Conservation (phyloP, 2,888 invertebrate genomes). For the Hermaeophaga mercurialis region DNA sequence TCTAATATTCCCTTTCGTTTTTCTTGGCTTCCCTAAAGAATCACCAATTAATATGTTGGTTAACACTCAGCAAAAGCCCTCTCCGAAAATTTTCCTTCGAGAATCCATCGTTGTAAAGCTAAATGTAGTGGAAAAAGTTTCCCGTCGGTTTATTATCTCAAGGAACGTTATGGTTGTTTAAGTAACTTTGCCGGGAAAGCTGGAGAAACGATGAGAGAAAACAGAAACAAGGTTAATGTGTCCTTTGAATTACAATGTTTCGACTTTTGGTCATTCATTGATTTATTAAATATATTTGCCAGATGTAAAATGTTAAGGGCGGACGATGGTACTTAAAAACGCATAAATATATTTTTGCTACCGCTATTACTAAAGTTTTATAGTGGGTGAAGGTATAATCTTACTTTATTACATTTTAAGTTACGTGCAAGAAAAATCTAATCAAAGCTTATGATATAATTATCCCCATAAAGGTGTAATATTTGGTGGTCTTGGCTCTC, state of each 20-base stretch:
- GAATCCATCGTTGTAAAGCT: constrained; percentile 12
- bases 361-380: no score
- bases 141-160: constrained; percentile 20
- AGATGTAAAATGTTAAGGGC: no score
- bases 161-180: constrained; percentile 22
- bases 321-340: no score
- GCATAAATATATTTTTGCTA: no score
- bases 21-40: constrained; percentile 9
- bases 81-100: constrained; percentile 7
- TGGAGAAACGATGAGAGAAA: constrained; percentile 9
- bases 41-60: constrained; percentile 19
- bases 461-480: no score
- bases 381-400: no score
- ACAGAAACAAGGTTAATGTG: constrained; percentile 25
- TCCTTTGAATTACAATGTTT: constrained; percentile 22
- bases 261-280: constrained; percentile 4
- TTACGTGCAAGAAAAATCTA: no score
- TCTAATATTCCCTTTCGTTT: constrained; percentile 4
- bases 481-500: no score
- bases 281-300: neutral
- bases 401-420: no score
- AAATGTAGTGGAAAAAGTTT: constrained; percentile 22
- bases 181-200: constrained; percentile 9
- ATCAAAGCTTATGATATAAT: no score
- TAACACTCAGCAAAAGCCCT: constrained; percentile 11